Base-by-base conservation (phyloP, 2,113 vertebrate genomes). In the Boulengeromyrus knoepffleri region DNA sequence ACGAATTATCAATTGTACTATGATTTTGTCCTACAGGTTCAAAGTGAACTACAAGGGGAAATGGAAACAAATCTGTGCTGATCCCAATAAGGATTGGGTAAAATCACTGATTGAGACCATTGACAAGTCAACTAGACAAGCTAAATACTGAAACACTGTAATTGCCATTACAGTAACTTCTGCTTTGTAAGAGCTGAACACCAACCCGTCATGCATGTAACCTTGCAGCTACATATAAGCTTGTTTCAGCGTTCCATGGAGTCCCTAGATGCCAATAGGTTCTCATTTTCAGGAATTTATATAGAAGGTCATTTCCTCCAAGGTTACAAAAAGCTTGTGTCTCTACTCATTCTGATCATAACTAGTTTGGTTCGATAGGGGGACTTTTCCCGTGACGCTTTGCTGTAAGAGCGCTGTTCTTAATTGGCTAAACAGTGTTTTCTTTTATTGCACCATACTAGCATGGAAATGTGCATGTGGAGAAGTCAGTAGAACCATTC, bases 41-140 rank as follows among this genome's bases (percentile, higher is more conserved):
- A 39, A 0, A 15, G 0, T 87, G 70, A 91, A 83, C 53, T 21
- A 56, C 53, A 56, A 7, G 5, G 53, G 53, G 15, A 80, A 1
- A 1, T 0, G 1, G 15, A 89, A 0, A 17, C n/a, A 2, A 1
- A 4, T 93, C 21, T 93, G 93, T 13, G 90, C 88, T 27, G 46
- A 93, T 80, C 93, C 91, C 7, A 52, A 17, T 1, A 0, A 88
- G 1, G 0, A 0, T 0, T 93, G 93, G 93, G 90, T 92, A 21
- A 1, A 77, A 42, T 0, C 2, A 0, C 5, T 92, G 70, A 84
- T 87, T 24, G 8, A 19, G n/a, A 47, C 0, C 5, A 3, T 31
- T 1, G 13, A 89, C 58, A 49, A 15, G 2, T 50, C 21, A 52
- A 45, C 6, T 24, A 85, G 3, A 85, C 42, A 45, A n/a, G 45